Conservation (phyloP, 2,113 vertebrate species). For the Pangasianodon gigas region DNA sequence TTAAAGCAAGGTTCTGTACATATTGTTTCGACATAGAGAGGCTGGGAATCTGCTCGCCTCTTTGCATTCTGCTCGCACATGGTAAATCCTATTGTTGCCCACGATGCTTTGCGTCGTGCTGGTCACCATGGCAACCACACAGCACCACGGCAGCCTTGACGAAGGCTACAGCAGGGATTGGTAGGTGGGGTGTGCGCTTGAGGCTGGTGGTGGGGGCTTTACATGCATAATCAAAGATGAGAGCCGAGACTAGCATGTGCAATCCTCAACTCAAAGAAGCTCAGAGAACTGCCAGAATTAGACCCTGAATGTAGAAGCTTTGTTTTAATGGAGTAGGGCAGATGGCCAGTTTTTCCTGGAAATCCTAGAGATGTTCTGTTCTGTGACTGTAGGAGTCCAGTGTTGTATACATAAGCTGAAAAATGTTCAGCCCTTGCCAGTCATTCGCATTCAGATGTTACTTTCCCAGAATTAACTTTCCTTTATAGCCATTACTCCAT, state of each 20-base stretch:
- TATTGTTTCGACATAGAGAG: background rate
- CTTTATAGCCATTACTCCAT: background rate
- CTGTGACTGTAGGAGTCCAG: background rate
- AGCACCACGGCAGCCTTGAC: constrained; percentile 25
- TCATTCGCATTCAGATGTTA: constrained; percentile 1
- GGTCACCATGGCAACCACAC: constrained; percentile 47
- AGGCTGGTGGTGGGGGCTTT: background rate
- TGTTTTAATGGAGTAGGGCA: background rate
- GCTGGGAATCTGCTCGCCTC: constrained; percentile 13
- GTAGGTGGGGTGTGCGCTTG: background rate
- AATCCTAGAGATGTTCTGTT: background rate
- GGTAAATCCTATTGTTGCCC: constrained; percentile 49
- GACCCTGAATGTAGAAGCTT: background rate
- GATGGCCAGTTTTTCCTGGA: background rate
- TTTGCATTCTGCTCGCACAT: constrained; percentile 30
- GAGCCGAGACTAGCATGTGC: constrained; percentile 14
- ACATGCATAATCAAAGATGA: constrained; percentile 50
- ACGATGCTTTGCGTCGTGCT: constrained; percentile 34
- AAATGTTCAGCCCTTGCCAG: background rate
- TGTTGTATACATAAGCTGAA: background rate
- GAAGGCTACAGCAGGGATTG: constrained; percentile 4
- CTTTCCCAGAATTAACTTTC: background rate
- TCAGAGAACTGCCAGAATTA: constrained; percentile 24
- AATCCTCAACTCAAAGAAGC: constrained; percentile 8
- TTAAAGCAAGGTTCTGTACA: background rate